These are phyloP conservation scores for Scaptomyza hsui DNA, from an alignment of 1,140 invertebrate species.

Conservation along the genomic window DNA sequence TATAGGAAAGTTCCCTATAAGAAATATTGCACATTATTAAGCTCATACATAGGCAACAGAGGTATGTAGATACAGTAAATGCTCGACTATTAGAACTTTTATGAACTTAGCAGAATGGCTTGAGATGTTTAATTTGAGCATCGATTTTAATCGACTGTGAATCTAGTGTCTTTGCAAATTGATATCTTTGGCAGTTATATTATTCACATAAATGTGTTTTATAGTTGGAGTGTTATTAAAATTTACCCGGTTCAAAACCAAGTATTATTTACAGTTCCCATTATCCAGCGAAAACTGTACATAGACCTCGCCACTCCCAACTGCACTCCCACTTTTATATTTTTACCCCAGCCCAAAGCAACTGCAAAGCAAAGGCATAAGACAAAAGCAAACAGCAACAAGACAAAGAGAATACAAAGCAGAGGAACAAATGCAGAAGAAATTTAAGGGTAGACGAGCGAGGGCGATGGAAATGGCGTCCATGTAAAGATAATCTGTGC, in stretches of 20 bases:
- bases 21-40: constrained; percentile 32
- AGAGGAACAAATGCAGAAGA: neutral
- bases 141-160: no score
- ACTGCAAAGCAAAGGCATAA: neutral
- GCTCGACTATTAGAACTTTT: neutral
- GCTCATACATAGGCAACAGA: constrained; percentile 1
- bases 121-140: no score
- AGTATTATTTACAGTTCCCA: no score
- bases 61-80: neutral
- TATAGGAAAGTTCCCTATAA: constrained; percentile 31
- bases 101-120: neutral
- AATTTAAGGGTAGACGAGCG: neutral
- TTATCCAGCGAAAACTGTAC: neutral
- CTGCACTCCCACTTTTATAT: neutral
- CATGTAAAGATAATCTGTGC: constrained; percentile 38
- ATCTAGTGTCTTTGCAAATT: no score
- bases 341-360: neutral
- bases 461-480: neutral
- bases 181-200: no score
- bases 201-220: no score
- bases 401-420: constrained; percentile 4
- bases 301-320: neutral
- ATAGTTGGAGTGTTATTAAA: no score
- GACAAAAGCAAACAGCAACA: constrained; percentile 7
- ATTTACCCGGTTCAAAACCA: no score